Evolutionary conservation across 2,888 invertebrate species (phyloP), one percentile per base, ranked within the genome.

Genomic region (Zygaena filipendulae): DNA sequence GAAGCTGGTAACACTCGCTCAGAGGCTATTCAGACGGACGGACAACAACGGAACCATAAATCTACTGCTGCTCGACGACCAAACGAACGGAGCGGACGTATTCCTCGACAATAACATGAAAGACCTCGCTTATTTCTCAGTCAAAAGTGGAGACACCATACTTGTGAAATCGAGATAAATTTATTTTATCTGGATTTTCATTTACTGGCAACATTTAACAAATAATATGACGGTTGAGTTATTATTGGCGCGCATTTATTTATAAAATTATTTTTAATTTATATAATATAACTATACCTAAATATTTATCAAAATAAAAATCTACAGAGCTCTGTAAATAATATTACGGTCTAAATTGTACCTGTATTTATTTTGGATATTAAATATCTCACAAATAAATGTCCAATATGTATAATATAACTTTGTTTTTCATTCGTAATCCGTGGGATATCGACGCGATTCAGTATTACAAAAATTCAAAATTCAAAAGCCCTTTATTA

Each of bases 71-170:
- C 47, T 83, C 2, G 85, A 87, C 44, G 79, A 79, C 7, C 68
- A 81, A 41, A 75, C 83, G 62, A 60, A 83, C 3, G 84, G 86
- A 10, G 84, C 90, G 6, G 86, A 90, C 53, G 88, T 94, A 43
- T 74, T 80, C 31, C 63, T 96, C 41, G 91, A 94, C 40, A 93
- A 94, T 57, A 87, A 87, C 33, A 86, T 92, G 50, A 91, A 92
- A 60, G 88, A 91, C 49, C 70, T 96, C 21, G 85, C 87, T 25
- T 92, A 87, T 60, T 96, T 88, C 67, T 92, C 94, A 1, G 77
- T 95, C 21, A 90, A 91, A 69, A 87, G 90, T 48, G 91, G 90
- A 34, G 94, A 95, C 67, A 85, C 82, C 33, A 87, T 96, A 43
- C 68, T 88, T 35, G 90, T 89, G 5, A 84, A 84, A 47, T 88